Evolutionary conservation across 2,888 invertebrate species (phyloP), one percentile per base, ranked within the genome.

Genomic region (Xylocampa areola): DNA sequence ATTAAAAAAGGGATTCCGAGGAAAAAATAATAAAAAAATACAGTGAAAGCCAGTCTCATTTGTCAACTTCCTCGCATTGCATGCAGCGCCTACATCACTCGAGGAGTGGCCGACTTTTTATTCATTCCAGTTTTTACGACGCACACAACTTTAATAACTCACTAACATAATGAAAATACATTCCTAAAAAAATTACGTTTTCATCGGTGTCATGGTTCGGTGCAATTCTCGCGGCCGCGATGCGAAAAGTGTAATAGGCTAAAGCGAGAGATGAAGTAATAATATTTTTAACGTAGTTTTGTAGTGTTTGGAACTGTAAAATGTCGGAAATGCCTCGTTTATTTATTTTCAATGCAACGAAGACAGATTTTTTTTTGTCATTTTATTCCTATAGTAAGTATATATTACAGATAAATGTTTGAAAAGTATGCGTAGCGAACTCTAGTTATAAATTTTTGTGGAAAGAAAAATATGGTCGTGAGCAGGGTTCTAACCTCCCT

Each of bases 21-120:
- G 60, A 64, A 81, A 77, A 77, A 78, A 80, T 77, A 78, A 76
- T 63, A 72, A 75, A 79, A 79, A 80, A 84, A 79, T 69, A 80
- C 80, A 79, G 77, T 78, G 81, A 79, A 84, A 82, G 77, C 83
- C 82, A 73, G 81, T 82, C 85, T 89, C 88, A 89, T 90, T 91
- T 91, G 90, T 90, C 90, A 91, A 89, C 84, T 85, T 83, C 78
- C 80, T 79, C 73, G 74, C 82, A 70, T 82, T 78, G 85, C 86
- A 86, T 88, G 87, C 82, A 79, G 77, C 77, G 80, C 77, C 77
- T 80, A 82, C 80, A 79, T 82, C 76, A 80, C 76, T 72, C 71
- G 76, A 82, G 80, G 81, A 86, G 84, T 86, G 87, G 86, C 84
- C 84, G 85, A 86, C 79, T 84, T 88, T 82, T 84, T 82, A 82